These are phyloP conservation scores for Asarcornis scutulata DNA, from an alignment of 2,113 vertebrate genomes.

Conservation along the genomic window DNA sequence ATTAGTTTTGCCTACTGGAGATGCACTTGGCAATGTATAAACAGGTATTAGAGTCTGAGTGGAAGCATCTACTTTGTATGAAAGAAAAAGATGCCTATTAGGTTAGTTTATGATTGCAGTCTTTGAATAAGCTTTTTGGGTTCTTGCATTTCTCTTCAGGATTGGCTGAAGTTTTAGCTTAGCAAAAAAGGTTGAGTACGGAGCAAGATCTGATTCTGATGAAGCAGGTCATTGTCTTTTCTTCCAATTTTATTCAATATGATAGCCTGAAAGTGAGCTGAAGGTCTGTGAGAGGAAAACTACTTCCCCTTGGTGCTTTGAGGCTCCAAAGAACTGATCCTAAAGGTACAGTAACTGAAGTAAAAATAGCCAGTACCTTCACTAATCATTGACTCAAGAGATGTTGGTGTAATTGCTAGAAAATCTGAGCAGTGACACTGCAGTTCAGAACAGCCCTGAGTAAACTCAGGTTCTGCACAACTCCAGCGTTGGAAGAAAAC, in stretches of 20 bases:
- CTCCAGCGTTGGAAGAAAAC: neutral
- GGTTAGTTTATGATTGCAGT: neutral
- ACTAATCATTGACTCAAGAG: neutral
- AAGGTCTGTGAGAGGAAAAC: neutral
- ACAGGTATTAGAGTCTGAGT: neutral
- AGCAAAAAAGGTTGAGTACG: neutral
- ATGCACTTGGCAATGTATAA: neutral
- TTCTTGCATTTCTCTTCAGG: neutral
- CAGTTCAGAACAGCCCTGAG: neutral
- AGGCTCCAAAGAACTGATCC: neutral
- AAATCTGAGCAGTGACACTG: neutral
- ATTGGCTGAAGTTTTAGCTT: neutral
- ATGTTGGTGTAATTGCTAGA: neutral
- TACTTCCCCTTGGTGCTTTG: neutral
- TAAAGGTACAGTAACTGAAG: neutral
- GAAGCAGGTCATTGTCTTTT: neutral
- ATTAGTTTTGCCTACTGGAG: neutral
- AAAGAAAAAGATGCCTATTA: neutral
- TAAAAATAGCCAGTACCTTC: neutral
- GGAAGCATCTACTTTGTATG: neutral
- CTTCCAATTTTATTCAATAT: neutral
- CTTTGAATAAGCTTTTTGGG: neutral
- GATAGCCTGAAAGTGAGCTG: neutral
- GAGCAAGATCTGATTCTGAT: neutral
- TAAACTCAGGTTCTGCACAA: neutral